Evolutionary conservation across 2,113 vertebrate species (phyloP), one percentile per base, ranked within the genome.

Genomic region (Odocoileus virginianus): DNA sequence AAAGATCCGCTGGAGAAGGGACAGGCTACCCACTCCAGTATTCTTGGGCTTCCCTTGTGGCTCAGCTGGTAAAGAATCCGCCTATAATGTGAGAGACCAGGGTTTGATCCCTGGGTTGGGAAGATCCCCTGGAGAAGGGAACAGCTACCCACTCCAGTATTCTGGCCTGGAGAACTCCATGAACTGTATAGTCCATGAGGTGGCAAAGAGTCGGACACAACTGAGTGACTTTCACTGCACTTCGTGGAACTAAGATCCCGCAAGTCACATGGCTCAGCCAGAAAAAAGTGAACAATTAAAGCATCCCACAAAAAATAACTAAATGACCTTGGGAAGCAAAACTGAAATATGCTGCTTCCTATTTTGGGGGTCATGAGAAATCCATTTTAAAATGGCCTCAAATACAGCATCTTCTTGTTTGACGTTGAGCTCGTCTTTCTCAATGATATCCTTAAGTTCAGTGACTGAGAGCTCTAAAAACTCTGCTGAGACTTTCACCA

Each of bases 331-430:
- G 78, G 98, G 95, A 84, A 99, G 98, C 96, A 99, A 97, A 92
- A 94, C 89, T 12, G 98, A 97, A 43, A 99, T 98, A 97, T 99
- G 93, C 86, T 98, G 98, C 94, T 97, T 99, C 89, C 99, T 98
- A 30, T 96, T 97, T 83, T 89, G 96, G 12, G 99, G 98, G 28
- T 98, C 97, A 1, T 99, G 98, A 52, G 89, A 61, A 9, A 99
- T 99, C 99, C 99, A 99, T 36, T 98, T 99, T 87, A 99, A 67
- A 85, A 99, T 98, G n/a, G 99, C 99, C 88, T 99, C 98, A 7
- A 99, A 99, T 28, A 99, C 98, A 0, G 97, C 95, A 1, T 98
- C 98, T 97, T 99, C 99, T 83, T 99, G 97, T 64, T 98, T 99
- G 96, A 99, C 98, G 0, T 99, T 99, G 40, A 99, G 99, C 50